A percentile compares a stretch with the other conserved stretches of the same genome.
These are phyloP conservation scores for Oscheius myriophilus DNA, from an alignment of 2,888 invertebrate species.

Conservation along the genomic window DNA sequence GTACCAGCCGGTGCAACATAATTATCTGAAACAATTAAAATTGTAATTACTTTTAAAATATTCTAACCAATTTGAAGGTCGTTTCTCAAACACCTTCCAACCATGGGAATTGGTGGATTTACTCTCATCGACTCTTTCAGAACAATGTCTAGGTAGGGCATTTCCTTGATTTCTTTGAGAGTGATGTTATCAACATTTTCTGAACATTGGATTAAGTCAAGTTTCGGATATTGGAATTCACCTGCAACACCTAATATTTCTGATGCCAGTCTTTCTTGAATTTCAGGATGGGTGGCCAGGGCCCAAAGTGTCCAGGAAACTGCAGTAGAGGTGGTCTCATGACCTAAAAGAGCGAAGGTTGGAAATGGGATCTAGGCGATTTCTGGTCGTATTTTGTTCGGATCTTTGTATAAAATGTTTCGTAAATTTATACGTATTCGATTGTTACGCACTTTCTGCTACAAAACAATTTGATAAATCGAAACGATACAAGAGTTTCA, in stretches of 20 bases:
- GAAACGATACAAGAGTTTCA: too few species aligned
- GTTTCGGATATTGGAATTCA: background rate
- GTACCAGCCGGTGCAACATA: background rate
- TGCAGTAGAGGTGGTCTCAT: slow-evolving; percentile 73
- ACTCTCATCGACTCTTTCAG: slow-evolving; percentile 63
- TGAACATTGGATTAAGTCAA: slow-evolving; percentile 5
- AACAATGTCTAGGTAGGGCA: slow-evolving; percentile 66
- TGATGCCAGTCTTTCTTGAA: slow-evolving; percentile 64
- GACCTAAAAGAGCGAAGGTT: too few species aligned
- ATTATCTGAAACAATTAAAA: background rate
- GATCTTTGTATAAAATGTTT: too few species aligned
- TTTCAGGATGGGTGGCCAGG: slow-evolving; percentile 71
- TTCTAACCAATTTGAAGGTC: slow-evolving; percentile 55
- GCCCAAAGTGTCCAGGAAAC: slow-evolving; percentile 71
- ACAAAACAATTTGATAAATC: too few species aligned
- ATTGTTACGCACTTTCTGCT: too few species aligned
- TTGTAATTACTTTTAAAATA: too few species aligned
- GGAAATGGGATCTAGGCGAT: too few species aligned
- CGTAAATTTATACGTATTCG: too few species aligned
- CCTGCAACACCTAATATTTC: slow-evolving; percentile 32
- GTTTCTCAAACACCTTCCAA: slow-evolving; percentile 42
- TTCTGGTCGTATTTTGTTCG: too few species aligned
- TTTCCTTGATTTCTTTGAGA: slow-evolving; percentile 64
- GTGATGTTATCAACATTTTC: slow-evolving; percentile 58
- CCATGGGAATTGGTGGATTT: slow-evolving; percentile 52